Evolutionary conservation across 2,888 invertebrate genomes (phyloP), one percentile per base, ranked within the genome.

Genomic region (Unio delphinus): DNA sequence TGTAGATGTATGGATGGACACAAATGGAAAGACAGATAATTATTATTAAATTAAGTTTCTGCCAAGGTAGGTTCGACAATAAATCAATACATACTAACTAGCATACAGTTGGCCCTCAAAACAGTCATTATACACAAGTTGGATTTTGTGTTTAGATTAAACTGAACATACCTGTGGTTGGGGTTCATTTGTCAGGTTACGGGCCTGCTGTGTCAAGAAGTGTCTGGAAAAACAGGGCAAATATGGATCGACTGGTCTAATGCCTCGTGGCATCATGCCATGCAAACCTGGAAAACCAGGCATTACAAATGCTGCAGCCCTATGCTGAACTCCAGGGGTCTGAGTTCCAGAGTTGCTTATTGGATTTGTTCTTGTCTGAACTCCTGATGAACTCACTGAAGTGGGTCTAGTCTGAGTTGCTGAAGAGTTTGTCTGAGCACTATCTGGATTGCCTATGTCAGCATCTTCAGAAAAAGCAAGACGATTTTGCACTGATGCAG

Each of bases 151-250:
- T 45, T 45, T 45, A 45, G 0, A 45, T 45, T 45, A 45, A 3
- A 23, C 28, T 5, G 54, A 64, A 30, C 68, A 63, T 65, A 76
- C 75, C 74, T 76, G 76, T 17, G 58, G 63, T n/a, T 64, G 62
- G 28, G 55, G 58, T 45, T 73, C 64, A 59, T 69, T 67, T 34
- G 74, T 26, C 15, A 74, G 67, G 63, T 76, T 75, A 15, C 77
- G 67, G 6, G 80, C 79, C 57, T 80, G 79, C 67, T 78, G 76
- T 20, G 82, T 77, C 18, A 80, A 73, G 73, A 83, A 86, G 73
- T 86, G 80, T 67, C 83, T 64, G 1, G 82, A 83, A 8, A 82
- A 70, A 70, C 86, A 87, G 0, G 83, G 85, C 11, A 87, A 74
- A 73, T 82, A 83, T 1, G 79, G 82, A 64, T 87, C 87, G 0